Evolutionary conservation across 2,888 invertebrate genomes (phyloP), one percentile per base, ranked within the genome.

Genomic region (Agrochola litura): DNA sequence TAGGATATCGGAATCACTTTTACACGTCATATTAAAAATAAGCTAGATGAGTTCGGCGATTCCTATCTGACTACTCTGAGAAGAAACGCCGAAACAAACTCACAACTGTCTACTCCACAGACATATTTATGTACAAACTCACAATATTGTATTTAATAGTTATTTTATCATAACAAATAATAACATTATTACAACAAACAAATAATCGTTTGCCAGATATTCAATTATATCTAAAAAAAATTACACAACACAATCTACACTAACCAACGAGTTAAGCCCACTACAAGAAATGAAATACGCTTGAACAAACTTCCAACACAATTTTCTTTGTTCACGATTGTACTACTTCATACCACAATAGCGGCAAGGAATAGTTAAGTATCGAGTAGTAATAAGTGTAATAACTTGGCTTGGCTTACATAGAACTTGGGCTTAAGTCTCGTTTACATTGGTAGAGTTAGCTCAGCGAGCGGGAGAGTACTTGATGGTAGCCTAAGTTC

Each of bases 321-420:
- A 82, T 84, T 81, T 82, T 76, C 82, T 84, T 79, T 87, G 82
- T 86, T 69, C 73, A 52, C 65, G 72, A 74, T 64, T 84, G 79
- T 79, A 81, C 77, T 63, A 67, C 64, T 30, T 77, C 77, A 82
- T 86, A 87, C 82, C 76, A 86, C 86, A 89, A 87, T 87, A 85
- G 83, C 81, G 77, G 79, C 69, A 79, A 81, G 80, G 87, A 88
- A 90, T 89, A 84, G 86, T 86, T 84, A 84, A 85, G 89, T 83
- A 85, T 85, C 79, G 80, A 83, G 75, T 82, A 75, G 83, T 86
- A 78, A 83, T 84, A 86, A 86, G 77, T 79, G 86, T 88, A 90
- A 90, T 90, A 89, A 86, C 83, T 78, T 84, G 72, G 81, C 83
- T 75, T 76, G 56, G 73, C 84, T 86, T 81, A 77, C 80, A 84